A percentile compares a stretch with the other conserved stretches of the same genome.
These are phyloP conservation scores for Zelleria hepariella DNA, from an alignment of 2,888 invertebrate genomes.

Conservation along the genomic window DNA sequence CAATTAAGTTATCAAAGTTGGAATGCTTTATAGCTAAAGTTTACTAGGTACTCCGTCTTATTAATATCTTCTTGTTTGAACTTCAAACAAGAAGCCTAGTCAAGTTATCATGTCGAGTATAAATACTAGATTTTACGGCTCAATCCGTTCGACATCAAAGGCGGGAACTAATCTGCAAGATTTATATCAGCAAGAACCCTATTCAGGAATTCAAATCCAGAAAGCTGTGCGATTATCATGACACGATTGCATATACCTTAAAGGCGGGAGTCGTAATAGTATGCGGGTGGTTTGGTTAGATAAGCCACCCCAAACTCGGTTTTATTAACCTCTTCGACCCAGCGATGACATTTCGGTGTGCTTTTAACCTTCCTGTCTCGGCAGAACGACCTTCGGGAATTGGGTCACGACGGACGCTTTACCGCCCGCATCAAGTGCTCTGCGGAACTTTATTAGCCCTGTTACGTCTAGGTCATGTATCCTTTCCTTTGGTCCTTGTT, in stretches of 20 bases:
- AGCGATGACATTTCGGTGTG: neutral
- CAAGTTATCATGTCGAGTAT: neutral
- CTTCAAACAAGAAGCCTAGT: neutral
- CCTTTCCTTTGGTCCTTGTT: neutral
- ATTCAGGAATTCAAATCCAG: neutral
- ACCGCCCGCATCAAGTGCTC: neutral
- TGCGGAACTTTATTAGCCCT: neutral
- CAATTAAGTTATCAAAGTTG: neutral
- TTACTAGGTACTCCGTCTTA: neutral
- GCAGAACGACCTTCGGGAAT: neutral
- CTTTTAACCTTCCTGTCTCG: conserved; percentile 1
- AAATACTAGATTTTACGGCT: neutral
- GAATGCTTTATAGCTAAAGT: neutral
- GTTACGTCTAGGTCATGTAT: neutral
- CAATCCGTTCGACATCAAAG: neutral
- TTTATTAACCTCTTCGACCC: neutral
- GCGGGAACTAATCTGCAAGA: neutral
- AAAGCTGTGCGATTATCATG: neutral
- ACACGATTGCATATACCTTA: neutral
- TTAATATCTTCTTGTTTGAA: neutral
- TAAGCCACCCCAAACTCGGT: neutral
- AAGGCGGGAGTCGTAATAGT: neutral
- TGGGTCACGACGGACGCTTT: neutral
- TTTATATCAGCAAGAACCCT: neutral
- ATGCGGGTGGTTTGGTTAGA: neutral